Evolutionary conservation across 1,140 invertebrate genomes (phyloP).

Genomic region (Cherax destructor): DNA sequence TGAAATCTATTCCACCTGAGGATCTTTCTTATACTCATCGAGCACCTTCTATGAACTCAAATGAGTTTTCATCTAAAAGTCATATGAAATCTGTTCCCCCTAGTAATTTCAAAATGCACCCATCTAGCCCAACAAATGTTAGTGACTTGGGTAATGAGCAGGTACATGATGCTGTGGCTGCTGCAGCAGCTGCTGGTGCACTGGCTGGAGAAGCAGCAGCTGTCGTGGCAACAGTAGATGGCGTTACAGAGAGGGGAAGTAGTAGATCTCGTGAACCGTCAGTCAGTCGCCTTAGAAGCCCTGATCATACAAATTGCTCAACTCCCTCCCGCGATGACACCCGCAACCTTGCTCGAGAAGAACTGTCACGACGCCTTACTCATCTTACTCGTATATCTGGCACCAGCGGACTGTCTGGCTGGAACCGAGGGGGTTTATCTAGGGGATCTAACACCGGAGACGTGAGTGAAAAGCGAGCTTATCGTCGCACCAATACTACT

Average conservation of each 20-base stretch:
- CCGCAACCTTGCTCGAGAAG: conserved; percentile 63
- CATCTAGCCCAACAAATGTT: conserved; percentile 4
- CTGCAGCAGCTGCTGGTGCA: conserved; percentile 26
- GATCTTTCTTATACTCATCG: conserved; percentile 11
- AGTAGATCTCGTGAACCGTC: conserved; percentile 41
- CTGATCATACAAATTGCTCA: conserved; percentile 34
- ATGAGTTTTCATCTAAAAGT: conserved; percentile 1
- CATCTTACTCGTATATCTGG: conserved; percentile 68
- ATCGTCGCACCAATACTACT: conserved; percentile 69
- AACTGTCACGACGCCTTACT: conserved; percentile 68
- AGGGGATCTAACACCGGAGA: conserved; percentile 16
- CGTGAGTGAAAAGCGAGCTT: conserved; percentile 32
- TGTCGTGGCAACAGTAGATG: conserved; percentile 35
- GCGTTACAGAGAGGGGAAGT: conserved; percentile 5
- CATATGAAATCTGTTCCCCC: background rate
- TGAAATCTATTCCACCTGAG: conserved; percentile 39
- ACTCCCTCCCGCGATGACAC: conserved; percentile 49
- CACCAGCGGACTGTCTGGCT: conserved; percentile 32
- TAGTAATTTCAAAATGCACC: background rate
- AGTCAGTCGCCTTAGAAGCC: conserved; percentile 56
- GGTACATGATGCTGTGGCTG: conserved; percentile 49
- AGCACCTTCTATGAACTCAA: background rate
- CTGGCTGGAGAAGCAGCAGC: conserved; percentile 23
- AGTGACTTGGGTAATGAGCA: background rate
- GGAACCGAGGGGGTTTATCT: conserved; percentile 11